Base-by-base conservation (phyloP, 2,888 invertebrate genomes). In the Mythimna loreyi region DNA sequence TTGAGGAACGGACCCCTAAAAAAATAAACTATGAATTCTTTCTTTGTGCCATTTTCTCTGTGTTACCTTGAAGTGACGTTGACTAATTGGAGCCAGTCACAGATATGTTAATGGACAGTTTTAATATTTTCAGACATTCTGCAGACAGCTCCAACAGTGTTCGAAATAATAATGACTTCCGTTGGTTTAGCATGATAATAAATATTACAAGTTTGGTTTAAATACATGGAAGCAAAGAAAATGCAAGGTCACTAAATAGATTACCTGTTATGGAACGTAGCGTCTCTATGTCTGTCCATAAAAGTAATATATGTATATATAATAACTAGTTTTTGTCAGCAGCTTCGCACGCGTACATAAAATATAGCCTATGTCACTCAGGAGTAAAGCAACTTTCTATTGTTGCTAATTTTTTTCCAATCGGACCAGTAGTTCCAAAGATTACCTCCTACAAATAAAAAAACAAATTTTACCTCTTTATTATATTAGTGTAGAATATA, bases 31-130 rank as follows among this genome's bases (percentile, higher is more conserved):
- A 36, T 43, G 8, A 58, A 73, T 25, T 30, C 49, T 63, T 60
- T 76, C 43, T 57, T 63, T 16, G 25, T 40, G 11, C 0, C 6
- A 64, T 60, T 67, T 52, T 57, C 59, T 53, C 36, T 25, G 21
- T 9, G 23, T 58, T 53, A 58, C 68, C 64, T 62, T 47, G 58
- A 55, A 68, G 6, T 47, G 62, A 59, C 65, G 30, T 59, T 69
- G 59, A 77, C 64, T 69, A 74, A 77, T 78, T 78, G 36, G 64
- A 58, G 21, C 43, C 8, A 50, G 11, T 62, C 63, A 71, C 53
- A 58, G 21, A 65, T 53, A 67, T 74, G 58, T 36, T 63, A 59
- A 68, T 68, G 58, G 50, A 5, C 4, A n/a, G 28, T 61, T 72
- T 58, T 25, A 30, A 73, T 78, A 67, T 72, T 72, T 72, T 57